Evolutionary conservation across 2,888 invertebrate species (phyloP).

Genomic region (Napeogenes sylphis): DNA sequence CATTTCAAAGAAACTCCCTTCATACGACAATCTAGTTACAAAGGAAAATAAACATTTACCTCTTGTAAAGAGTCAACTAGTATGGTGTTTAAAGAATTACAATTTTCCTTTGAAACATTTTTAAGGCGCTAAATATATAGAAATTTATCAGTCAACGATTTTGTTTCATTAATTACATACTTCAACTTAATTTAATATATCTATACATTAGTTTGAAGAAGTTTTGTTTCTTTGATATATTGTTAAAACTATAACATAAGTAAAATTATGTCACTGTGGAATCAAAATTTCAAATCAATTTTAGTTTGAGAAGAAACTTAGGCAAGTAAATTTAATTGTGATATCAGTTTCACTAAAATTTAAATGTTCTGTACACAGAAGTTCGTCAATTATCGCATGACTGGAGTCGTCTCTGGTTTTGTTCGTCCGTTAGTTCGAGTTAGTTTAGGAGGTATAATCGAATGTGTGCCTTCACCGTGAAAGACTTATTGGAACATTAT

Average conservation of each 20-base stretch:
- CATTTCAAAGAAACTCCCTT: constrained; percentile 24
- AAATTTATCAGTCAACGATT: too few relatives aligned
- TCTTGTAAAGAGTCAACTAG: too few relatives aligned
- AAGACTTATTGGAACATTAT: constrained; percentile 4
- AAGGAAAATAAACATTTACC: constrained; percentile 2
- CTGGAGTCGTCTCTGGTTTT: neutral
- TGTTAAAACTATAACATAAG: neutral
- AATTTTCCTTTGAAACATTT: too few relatives aligned
- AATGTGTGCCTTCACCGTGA: constrained; percentile 12
- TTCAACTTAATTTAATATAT: too few relatives aligned
- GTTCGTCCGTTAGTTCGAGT: constrained; percentile 3
- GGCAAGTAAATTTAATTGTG: constrained; percentile 1
- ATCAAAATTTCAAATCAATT: neutral
- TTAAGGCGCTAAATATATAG: too few relatives aligned
- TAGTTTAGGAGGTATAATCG: constrained; percentile 13
- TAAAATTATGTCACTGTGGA: too few relatives aligned
- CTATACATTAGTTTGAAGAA: too few relatives aligned
- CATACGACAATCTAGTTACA: neutral
- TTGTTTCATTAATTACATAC: too few relatives aligned
- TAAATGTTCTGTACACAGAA: constrained; percentile 2
- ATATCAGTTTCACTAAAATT: neutral
- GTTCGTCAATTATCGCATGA: neutral
- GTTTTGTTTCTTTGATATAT: neutral
- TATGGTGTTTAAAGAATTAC: too few relatives aligned
- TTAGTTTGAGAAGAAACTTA: neutral